phyloP scores from a whole-genome alignment of 2,888 invertebrate species.

The Plebejus argus region DNA sequence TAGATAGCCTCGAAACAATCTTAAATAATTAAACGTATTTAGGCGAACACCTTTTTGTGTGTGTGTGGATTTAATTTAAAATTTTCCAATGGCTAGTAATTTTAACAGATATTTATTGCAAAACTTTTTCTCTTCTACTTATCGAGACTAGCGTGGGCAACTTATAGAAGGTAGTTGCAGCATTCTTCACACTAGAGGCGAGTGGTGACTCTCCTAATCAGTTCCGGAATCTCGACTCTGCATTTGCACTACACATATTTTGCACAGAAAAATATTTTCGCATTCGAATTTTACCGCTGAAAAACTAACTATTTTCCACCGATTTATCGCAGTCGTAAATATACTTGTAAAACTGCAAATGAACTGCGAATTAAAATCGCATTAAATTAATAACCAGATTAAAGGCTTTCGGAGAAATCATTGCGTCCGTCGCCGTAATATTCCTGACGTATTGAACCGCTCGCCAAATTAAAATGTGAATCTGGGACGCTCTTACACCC shows the following conservation, averaged over 20 bases:
- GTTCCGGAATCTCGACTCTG: background rate
- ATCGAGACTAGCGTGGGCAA: background rate
- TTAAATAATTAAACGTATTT: too few relatives aligned
- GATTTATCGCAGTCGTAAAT: slow-evolving; percentile 13
- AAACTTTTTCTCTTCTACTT: background rate
- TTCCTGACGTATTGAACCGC: slow-evolving; percentile 36
- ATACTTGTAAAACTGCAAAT: slow-evolving; percentile 14
- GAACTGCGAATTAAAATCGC: slow-evolving; percentile 24
- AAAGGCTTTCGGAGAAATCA: slow-evolving; percentile 19
- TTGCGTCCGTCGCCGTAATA: slow-evolving; percentile 16
- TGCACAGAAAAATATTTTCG: background rate
- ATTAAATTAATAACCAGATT: slow-evolving; percentile 25
- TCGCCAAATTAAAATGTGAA: slow-evolving; percentile 39
- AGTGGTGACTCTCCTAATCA: background rate
- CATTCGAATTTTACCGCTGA: background rate
- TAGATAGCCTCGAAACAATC: too few relatives aligned
- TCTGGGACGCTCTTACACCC: slow-evolving; percentile 30
- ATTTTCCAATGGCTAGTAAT: background rate
- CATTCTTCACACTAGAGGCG: background rate
- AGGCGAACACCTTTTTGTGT: too few relatives aligned
- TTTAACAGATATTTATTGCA: background rate
- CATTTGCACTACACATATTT: background rate
- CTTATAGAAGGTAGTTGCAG: background rate
- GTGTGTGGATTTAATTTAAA: too few relatives aligned
- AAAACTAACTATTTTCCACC: background rate